phyloP scores from a whole-genome alignment of 2,113 vertebrate genomes.

The Equus quagga region DNA sequence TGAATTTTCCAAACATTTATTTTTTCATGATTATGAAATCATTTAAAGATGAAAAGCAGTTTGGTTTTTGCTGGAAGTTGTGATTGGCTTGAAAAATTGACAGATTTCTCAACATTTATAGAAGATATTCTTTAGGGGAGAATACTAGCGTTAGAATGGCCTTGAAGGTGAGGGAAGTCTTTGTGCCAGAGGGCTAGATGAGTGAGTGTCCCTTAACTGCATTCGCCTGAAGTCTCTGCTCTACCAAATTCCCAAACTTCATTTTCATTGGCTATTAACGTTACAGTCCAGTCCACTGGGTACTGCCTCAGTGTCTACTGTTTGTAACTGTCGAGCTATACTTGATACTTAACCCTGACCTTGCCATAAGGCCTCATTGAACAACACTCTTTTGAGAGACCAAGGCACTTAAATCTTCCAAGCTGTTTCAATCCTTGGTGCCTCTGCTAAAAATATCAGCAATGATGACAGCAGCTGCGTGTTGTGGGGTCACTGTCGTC shows the following conservation, averaged over 20 bases:
- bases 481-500: background rate
- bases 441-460: conserved; percentile 22
- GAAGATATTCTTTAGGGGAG: background rate
- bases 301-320: background rate
- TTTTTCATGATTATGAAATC: background rate
- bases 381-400: background rate
- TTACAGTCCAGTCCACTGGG: background rate
- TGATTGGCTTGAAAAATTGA: background rate
- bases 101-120: background rate
- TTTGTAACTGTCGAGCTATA: background rate
- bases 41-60: conserved; percentile 13
- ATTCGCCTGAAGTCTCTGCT: background rate
- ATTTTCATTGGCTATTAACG: conserved; percentile 18
- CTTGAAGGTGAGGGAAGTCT: background rate
- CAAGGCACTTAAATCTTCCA: conserved; percentile 31
- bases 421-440: background rate
- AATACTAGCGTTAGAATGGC: background rate
- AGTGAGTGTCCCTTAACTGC: background rate
- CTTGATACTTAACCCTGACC: conserved; percentile 38
- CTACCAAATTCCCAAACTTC: background rate
- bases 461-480: background rate
- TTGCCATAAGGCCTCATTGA: background rate
- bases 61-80: background rate
- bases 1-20: background rate
- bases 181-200: background rate